Base-by-base conservation (phyloP, 1,140 invertebrate species). In the Bombus waltoni region DNA sequence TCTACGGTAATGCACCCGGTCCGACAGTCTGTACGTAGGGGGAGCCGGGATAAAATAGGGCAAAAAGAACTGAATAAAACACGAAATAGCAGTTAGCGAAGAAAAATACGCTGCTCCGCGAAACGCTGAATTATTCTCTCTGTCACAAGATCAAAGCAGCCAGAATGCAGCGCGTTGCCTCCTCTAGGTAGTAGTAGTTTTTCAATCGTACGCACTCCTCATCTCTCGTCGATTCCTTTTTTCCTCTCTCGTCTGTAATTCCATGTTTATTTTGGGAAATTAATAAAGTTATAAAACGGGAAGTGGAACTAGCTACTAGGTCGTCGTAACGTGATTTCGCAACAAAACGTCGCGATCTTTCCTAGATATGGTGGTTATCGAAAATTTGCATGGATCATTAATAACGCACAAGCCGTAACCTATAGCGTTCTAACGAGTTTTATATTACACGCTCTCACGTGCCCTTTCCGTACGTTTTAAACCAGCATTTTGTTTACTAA, bases 1-100 rank as follows among this genome's bases (percentile, higher is more conserved):
- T 93, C 93, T 93, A 92, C 91, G 93, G 91, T 94, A 94, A 94
- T 94, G 92, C 91, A 94, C 91, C 89, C 91, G 89, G 86, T 88
- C 91, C 91, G 92, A 92, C 93, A 92, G 90, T 76, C 88, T 81
- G 89, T 91, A 90, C 91, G 92, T 87, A 66, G 35, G 42, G 87
- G n/a, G 66, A 81, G 90, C 87, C 82, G 79, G 91, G 81, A 92
- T 92, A 91, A 93, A 92, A 92, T 92, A 93, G 90, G 92, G 91
- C 66, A 93, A 93, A 93, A 93, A 92, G 90, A 90, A 90, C 92
- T 93, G 92, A 92, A 93, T 93, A 93, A 93, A 93, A 91, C 89
- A 92, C 91, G 91, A 92, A 92, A 92, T 92, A 90, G 88, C 87
- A 92, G 89, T 91, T 89, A 89, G 88, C 86, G 89, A 92, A 92